Evolutionary conservation across 2,888 invertebrate species (phyloP).

Genomic region (Caenorhabditis drosophilae): DNA sequence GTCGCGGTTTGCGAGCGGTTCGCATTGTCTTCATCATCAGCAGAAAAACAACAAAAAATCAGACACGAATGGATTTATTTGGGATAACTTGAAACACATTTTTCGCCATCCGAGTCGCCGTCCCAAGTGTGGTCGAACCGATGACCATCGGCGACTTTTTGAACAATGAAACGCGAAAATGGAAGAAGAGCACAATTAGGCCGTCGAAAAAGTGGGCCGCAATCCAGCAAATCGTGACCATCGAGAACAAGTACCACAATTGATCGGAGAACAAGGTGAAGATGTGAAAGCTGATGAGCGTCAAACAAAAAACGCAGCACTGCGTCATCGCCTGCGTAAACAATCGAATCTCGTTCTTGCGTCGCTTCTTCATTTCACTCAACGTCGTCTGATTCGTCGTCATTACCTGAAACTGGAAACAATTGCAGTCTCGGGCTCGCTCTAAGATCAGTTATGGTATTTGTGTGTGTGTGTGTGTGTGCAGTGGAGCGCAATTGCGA

Average conservation of each 20-base stretch:
- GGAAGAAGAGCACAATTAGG: slow-evolving; percentile 25
- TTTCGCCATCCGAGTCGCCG: too few species aligned
- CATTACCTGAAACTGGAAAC: slow-evolving; percentile 11
- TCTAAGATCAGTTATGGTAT: background rate
- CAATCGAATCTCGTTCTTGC: slow-evolving; percentile 25
- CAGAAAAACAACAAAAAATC: too few species aligned
- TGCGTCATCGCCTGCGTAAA: slow-evolving; percentile 27
- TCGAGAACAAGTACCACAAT: slow-evolving; percentile 29
- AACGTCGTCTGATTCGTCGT: slow-evolving; percentile 8
- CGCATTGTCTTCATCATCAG: too few species aligned
- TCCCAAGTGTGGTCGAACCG: too few species aligned
- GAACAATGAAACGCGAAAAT: slow-evolving; percentile 13
- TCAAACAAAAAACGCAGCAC: slow-evolving; percentile 29
- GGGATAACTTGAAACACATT: too few species aligned
- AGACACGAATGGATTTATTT: too few species aligned
- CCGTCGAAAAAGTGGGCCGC: slow-evolving; percentile 27
- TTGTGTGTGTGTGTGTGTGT: background rate
- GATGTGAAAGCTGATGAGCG: slow-evolving; percentile 19
- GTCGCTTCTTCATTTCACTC: slow-evolving; percentile 9
- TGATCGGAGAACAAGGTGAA: slow-evolving; percentile 24
- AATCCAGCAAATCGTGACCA: slow-evolving; percentile 34
- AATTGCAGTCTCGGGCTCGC: too few species aligned
- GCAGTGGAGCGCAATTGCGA: too few species aligned
- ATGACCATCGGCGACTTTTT: too few species aligned
- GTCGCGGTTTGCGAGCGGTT: too few species aligned